A percentile compares a stretch with the other conserved stretches of the same genome.
phyloP scores from a whole-genome alignment of 2,888 invertebrate species.

The Sycophila texana region DNA sequence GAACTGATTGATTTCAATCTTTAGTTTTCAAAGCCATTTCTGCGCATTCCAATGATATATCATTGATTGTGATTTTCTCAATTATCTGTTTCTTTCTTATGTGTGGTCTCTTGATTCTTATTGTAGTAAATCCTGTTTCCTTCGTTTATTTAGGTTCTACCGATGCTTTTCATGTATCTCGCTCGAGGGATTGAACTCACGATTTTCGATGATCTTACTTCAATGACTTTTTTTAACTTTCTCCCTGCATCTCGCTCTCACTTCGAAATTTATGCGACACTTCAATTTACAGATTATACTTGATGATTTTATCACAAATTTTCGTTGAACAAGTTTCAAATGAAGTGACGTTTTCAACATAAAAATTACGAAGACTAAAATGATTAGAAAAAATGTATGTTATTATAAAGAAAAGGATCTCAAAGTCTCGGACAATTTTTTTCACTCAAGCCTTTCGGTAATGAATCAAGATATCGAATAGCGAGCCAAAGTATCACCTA shows the following conservation, averaged over 20 bases:
- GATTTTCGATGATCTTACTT: constrained; percentile 66
- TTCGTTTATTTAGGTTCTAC: constrained; percentile 12
- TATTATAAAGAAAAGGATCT: too few relatives aligned
- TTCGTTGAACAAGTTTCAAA: not conserved
- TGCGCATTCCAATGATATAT: constrained; percentile 10
- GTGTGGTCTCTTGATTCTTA: constrained; percentile 30
- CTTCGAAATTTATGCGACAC: constrained; percentile 14
- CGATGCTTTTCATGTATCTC: constrained; percentile 52
- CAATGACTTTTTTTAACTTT: constrained; percentile 39
- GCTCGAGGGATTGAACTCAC: constrained; percentile 62
- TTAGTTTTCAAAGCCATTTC: constrained; percentile 6
- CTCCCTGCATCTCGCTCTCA: constrained; percentile 10
- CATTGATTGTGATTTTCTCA: constrained; percentile 32
- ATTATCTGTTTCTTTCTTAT: constrained; percentile 30
- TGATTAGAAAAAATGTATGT: too few relatives aligned
- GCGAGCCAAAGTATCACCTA: constrained; percentile 12
- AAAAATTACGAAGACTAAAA: too few relatives aligned
- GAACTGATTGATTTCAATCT: not conserved
- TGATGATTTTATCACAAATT: not conserved
- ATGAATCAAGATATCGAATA: not conserved
- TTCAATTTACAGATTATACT: constrained; percentile 9
- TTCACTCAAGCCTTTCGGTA: not conserved
- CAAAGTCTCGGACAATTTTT: too few relatives aligned
- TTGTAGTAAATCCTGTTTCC: not conserved
- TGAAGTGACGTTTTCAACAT: too few relatives aligned